These are phyloP conservation scores for Craseonycteris thonglongyai DNA, from an alignment of 2,113 vertebrate species.

Conservation along the genomic window DNA sequence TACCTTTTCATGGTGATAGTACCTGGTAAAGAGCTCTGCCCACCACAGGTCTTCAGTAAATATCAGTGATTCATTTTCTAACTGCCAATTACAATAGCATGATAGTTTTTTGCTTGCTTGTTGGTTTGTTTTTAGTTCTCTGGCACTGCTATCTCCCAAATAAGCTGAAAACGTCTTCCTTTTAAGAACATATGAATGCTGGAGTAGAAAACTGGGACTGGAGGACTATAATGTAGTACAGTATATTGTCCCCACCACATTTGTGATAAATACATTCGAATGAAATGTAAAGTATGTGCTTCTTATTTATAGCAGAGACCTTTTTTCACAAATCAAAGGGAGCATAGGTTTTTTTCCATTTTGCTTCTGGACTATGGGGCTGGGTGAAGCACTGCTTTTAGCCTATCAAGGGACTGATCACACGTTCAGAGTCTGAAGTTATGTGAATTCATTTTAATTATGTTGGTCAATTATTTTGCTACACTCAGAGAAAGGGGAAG, in stretches of 20 bases:
- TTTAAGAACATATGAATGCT: background rate
- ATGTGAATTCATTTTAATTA: conserved; percentile 45
- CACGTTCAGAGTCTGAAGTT: conserved; percentile 25
- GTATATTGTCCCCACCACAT: background rate
- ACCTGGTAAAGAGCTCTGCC: background rate
- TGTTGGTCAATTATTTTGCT: conserved; percentile 52
- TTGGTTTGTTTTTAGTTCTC: background rate
- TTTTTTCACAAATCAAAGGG: conserved; percentile 38
- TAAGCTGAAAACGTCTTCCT: background rate
- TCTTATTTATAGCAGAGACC: background rate
- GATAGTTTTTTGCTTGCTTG: background rate
- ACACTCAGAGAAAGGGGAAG: background rate
- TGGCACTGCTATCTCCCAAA: background rate
- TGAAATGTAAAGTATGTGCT: background rate
- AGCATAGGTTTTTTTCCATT: conserved; percentile 2
- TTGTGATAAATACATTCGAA: background rate
- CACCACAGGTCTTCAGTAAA: background rate
- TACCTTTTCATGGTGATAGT: background rate
- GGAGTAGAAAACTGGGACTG: background rate
- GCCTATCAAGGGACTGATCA: conserved; percentile 5
- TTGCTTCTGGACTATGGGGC: conserved; percentile 11
- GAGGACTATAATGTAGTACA: background rate
- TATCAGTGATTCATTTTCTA: background rate
- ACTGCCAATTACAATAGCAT: background rate
- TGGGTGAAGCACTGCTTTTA: conserved; percentile 42